Conservation (phyloP, 2,797 vertebrate species). For the Luscinia megarhynchos region DNA sequence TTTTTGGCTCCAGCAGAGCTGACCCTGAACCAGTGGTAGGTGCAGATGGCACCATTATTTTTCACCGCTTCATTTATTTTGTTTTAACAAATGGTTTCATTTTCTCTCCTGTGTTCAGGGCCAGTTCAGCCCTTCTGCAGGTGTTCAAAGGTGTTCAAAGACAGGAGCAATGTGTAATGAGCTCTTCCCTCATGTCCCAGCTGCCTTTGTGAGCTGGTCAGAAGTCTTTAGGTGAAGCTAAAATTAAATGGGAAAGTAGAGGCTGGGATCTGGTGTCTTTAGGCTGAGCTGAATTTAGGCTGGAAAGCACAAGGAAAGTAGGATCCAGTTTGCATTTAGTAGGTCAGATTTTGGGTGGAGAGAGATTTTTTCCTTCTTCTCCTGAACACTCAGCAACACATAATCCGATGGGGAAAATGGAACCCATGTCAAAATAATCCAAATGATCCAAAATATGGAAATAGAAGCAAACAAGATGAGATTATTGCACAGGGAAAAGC, state of each 20-base stretch:
- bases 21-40: background rate
- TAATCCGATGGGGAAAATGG: background rate
- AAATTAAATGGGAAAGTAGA: background rate
- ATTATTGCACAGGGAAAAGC: background rate
- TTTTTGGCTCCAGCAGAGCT: constrained; percentile 21
- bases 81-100: constrained; percentile 41
- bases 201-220: background rate
- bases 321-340: background rate
- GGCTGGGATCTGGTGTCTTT: background rate
- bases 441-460: background rate
- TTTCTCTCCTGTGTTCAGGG: constrained; percentile 35
- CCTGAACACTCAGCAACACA: rapidly evolving
- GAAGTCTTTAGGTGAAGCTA: background rate
- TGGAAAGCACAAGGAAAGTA: background rate
- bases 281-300: background rate
- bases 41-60: constrained; percentile 46
- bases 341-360: background rate
- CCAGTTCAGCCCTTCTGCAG: constrained; percentile 23
- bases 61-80: constrained; percentile 39
- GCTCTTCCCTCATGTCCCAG: background rate
- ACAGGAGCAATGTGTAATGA: background rate
- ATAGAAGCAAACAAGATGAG: background rate
- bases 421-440: background rate
- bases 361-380: background rate
- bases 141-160: constrained; percentile 42